A percentile compares a stretch with the other conserved stretches of the same genome.
Conservation (phyloP, 2,113 vertebrate genomes). For the Stegostoma tigrinum region DNA sequence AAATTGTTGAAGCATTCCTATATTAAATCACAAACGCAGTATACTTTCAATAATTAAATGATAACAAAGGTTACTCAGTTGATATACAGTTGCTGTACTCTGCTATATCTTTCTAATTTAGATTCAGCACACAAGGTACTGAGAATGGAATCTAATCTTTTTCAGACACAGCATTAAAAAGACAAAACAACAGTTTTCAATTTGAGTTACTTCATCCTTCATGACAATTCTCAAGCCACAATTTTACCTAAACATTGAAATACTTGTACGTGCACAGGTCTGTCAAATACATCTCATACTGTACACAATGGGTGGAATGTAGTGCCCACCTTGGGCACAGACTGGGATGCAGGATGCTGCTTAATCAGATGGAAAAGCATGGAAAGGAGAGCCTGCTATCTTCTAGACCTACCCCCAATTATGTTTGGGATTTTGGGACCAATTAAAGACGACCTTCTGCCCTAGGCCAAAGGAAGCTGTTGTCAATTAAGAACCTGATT, state of each 20-base stretch:
- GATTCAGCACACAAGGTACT: neutral
- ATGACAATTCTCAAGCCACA: neutral
- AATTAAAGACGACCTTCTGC: neutral
- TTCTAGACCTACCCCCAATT: neutral
- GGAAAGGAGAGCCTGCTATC: neutral
- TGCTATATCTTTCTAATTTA: neutral
- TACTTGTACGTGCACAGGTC: neutral
- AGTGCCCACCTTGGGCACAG: neutral
- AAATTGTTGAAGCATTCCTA: neutral
- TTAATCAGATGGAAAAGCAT: too few species aligned
- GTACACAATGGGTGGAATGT: neutral
- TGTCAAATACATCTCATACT: neutral
- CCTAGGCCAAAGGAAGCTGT: neutral
- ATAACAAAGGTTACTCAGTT: neutral
- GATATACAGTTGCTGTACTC: neutral
- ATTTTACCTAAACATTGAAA: neutral
- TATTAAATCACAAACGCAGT: neutral
- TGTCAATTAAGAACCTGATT: neutral
- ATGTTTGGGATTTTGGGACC: neutral
- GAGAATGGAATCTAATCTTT: neutral
- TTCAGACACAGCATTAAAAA: neutral
- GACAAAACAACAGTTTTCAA: neutral
- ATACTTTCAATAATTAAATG: slow-evolving; percentile 4
- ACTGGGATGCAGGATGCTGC: neutral
- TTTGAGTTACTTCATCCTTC: neutral